Conservation (phyloP, 1,140 invertebrate species). For the Bradysia coprophila region DNA sequence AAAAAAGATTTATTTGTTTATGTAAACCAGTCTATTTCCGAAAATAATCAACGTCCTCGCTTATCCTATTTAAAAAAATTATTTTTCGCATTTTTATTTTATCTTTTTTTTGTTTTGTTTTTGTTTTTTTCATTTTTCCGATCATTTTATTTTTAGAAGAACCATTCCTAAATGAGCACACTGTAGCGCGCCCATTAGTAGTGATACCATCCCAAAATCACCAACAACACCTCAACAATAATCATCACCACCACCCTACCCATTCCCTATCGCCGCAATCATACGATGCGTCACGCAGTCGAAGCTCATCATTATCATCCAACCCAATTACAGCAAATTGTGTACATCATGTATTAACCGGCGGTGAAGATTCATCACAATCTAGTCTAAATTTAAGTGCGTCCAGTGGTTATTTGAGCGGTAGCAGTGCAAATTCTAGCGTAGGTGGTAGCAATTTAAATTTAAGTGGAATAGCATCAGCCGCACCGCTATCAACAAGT, state of each 20-base stretch:
- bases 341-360: background rate
- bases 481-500: background rate
- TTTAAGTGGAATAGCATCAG: background rate
- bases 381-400: constrained; percentile 1
- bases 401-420: background rate
- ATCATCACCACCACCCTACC: no score
- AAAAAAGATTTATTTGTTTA: no score
- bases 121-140: background rate
- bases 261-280: background rate
- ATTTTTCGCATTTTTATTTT: background rate
- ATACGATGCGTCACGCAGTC: background rate
- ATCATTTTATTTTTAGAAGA: background rate
- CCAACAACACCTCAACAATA: no score
- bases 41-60: no score
- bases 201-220: background rate
- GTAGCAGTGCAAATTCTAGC: background rate
- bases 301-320: background rate
- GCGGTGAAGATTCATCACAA: constrained; percentile 1
- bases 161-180: background rate
- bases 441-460: background rate
- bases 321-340: constrained; percentile 1
- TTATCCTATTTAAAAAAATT: background rate
- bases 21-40: no score
- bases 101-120: background rate
- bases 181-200: background rate